A percentile compares a stretch with the other conserved stretches of the same genome.
Conservation (phyloP, 2,888 invertebrate species). For the Actias luna region DNA sequence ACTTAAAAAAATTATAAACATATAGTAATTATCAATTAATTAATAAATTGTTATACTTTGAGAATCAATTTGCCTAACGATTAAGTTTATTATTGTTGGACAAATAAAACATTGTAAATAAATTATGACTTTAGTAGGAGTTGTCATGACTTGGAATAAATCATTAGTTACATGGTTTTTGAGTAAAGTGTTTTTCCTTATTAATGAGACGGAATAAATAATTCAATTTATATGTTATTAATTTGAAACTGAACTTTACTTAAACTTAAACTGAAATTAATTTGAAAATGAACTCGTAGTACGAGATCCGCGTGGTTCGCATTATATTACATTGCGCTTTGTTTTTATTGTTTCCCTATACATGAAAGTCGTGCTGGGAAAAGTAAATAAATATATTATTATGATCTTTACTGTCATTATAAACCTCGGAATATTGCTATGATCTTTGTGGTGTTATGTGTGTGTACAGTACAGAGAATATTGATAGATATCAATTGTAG, state of each 20-base stretch:
- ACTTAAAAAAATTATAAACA: too few relatives aligned
- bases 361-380: conserved; percentile 30
- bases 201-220: background rate
- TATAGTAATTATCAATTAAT: too few relatives aligned
- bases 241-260: background rate
- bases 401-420: conserved; percentile 31
- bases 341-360: conserved; percentile 34
- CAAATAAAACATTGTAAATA: too few relatives aligned
- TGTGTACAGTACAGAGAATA: conserved; percentile 1
- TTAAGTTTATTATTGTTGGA: too few relatives aligned
- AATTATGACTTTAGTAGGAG: too few relatives aligned
- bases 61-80: too few relatives aligned
- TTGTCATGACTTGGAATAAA: too few relatives aligned
- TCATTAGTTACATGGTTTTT: too few relatives aligned
- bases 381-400: conserved; percentile 44
- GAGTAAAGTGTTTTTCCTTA: too few relatives aligned
- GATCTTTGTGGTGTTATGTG: conserved; percentile 13
- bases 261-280: too few relatives aligned
- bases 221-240: too few relatives aligned
- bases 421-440: conserved; percentile 23
- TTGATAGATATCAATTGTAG: background rate
- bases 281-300: background rate
- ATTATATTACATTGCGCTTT: conserved; percentile 29
- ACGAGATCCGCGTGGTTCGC: background rate
- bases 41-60: too few relatives aligned